Conservation (phyloP, 1,140 invertebrate genomes). For the Laodelphax striatellus region DNA sequence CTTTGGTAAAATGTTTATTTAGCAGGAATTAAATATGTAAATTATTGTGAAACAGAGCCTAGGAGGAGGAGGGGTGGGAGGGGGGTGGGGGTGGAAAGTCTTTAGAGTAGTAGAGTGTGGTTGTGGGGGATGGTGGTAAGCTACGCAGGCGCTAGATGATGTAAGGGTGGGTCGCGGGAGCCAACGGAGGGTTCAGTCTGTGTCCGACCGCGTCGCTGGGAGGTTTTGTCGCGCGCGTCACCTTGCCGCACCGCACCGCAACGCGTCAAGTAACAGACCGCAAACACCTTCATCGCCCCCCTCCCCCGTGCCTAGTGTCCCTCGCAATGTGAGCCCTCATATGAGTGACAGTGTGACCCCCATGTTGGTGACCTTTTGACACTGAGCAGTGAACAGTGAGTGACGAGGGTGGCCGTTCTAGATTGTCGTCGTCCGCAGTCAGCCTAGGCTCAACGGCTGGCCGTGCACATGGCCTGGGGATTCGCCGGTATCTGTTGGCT, state of each 20-base stretch:
- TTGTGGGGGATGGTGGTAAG: neutral
- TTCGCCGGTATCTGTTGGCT: neutral
- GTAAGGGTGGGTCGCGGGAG: neutral
- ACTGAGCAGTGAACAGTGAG: neutral
- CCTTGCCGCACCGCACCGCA: neutral
- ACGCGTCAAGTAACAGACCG: no score
- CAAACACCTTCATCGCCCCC: no score
- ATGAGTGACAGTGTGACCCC: neutral
- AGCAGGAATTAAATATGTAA: slow-evolving; percentile 1
- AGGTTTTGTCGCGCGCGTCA: neutral
- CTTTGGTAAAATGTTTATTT: neutral
- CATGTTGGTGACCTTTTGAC: neutral
- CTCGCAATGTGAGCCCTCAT: neutral
- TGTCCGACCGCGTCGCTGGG: neutral
- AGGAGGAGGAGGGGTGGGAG: neutral
- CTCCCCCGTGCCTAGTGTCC: neutral
- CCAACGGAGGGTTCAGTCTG: neutral
- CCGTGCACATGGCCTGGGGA: neutral
- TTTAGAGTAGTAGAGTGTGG: neutral
- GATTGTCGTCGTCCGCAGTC: neutral
- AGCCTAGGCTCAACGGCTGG: no score
- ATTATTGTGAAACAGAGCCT: neutral
- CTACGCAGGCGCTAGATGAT: neutral
- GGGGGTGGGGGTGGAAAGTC: no score
- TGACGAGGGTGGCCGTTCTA: neutral